Base-by-base conservation (phyloP, 2,797 vertebrate genomes). In the Galagoides demidoff region DNA sequence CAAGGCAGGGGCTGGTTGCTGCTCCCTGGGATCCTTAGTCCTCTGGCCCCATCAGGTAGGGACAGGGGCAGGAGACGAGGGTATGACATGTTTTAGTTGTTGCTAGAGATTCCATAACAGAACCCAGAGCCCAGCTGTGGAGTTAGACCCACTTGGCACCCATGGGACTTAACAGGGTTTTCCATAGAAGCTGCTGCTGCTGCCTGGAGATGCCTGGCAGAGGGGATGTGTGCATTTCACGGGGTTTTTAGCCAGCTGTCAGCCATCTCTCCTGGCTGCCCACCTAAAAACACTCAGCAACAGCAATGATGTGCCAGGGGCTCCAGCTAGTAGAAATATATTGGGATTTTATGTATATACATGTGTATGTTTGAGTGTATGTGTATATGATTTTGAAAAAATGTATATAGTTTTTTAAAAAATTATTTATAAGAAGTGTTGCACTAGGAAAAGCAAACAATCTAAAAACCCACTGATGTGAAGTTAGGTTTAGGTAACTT, bases 171-270 rank as follows among this genome's bases (percentile, higher is more conserved):
- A 0, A 10, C 63, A 55, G 57, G 4, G 11, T 92, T 92, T 84
- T 79, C 85, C 94, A 90, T 70, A n/a, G 74, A 89, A 89, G 55
- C 79, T 55, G 78, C 22, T 37, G 63, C 45, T 4, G 31, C 57
- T 61, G 31, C 63, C 68, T 43, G 31, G 66, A 34, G 93, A 55
- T 1, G 14, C 61, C 76, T 89, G 78, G 70, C 49, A 85, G 12
- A 88, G 88, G 63, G 2, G 39, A 27, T 19, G 16, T 83, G 68
- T 43, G 23, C n/a, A 2, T 57, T 81, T 76, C 37, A 10, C 1
- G 61, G 78, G 13, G 27, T 73, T 25, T 88, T 37, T 1, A 68
- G 82, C 55, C 66, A 93, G 81, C 61, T 34, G 37, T 55, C 81
- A 73, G 55, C 81, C 9, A 0, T 43, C 61, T 68, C 85, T 90